A percentile compares a stretch with the other conserved stretches of the same genome.
These are phyloP conservation scores for Monopterus albus DNA, from an alignment of 2,113 vertebrate species.

Conservation along the genomic window DNA sequence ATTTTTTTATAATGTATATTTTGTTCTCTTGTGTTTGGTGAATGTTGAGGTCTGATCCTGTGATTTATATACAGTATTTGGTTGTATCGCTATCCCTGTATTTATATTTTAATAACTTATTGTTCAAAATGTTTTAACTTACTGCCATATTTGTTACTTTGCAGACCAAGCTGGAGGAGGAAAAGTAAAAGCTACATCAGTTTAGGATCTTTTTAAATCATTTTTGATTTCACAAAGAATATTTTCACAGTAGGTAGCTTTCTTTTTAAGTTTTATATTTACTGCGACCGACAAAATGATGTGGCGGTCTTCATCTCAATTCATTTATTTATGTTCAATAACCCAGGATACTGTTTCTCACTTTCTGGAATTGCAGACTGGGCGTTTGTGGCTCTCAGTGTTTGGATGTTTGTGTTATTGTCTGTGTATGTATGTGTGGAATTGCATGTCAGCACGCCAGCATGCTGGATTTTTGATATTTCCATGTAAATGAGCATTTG, in stretches of 20 bases:
- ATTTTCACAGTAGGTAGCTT: not conserved
- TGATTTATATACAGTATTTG: no score
- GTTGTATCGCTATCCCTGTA: no score
- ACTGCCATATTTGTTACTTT: not conserved
- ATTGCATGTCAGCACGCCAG: slow-evolving; percentile 5
- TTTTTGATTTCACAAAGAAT: no score
- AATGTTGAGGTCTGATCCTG: no score
- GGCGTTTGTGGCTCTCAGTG: not conserved
- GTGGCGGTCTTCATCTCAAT: slow-evolving; percentile 12
- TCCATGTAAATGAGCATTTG: slow-evolving; percentile 48
- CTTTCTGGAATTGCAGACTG: slow-evolving; percentile 12
- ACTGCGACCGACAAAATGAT: not conserved
- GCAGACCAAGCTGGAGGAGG: not conserved
- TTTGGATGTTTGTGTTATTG: not conserved
- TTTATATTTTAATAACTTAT: no score
- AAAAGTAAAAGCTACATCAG: not conserved
- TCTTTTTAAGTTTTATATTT: not conserved
- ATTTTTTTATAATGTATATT: no score
- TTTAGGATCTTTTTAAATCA: no score
- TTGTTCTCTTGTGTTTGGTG: no score
- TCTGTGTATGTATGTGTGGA: not conserved
- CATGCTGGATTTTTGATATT: slow-evolving; percentile 29
- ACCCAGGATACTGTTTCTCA: slow-evolving; percentile 27
- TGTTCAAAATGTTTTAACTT: not conserved
- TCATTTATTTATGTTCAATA: slow-evolving; percentile 30